phyloP scores from a whole-genome alignment of 2,797 vertebrate species.

The Threskiornis aethiopicus region DNA sequence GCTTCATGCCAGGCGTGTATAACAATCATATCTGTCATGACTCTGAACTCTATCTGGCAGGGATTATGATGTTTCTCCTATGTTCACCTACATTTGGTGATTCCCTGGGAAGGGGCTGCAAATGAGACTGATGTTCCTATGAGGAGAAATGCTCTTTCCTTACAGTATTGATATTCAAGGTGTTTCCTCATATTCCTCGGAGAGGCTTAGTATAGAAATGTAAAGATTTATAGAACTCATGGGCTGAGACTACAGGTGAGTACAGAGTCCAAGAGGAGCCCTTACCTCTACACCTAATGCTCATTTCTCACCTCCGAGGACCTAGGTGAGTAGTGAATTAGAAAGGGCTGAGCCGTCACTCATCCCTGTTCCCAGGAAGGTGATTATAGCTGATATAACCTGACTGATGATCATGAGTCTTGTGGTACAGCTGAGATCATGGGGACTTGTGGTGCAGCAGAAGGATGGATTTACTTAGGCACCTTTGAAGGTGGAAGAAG shows the following conservation, averaged over 20 bases:
- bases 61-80: background rate
- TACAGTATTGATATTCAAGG: background rate
- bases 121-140: background rate
- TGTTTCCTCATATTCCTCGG: background rate
- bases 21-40: background rate
- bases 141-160: background rate
- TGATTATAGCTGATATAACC: background rate
- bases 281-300: background rate
- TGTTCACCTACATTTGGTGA: background rate
- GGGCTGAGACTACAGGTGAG: background rate
- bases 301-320: background rate
- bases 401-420: background rate
- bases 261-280: background rate
- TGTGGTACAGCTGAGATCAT: background rate
- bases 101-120: background rate
- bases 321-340: background rate
- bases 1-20: background rate
- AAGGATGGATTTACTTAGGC: background rate
- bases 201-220: background rate
- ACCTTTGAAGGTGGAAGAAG: background rate
- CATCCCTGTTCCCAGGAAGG: background rate
- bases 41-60: background rate
- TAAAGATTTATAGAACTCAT: background rate
- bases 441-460: background rate
- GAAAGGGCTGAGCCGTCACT: background rate